Conservation (phyloP, 2,797 vertebrate genomes). For the Fundulus diaphanus region DNA sequence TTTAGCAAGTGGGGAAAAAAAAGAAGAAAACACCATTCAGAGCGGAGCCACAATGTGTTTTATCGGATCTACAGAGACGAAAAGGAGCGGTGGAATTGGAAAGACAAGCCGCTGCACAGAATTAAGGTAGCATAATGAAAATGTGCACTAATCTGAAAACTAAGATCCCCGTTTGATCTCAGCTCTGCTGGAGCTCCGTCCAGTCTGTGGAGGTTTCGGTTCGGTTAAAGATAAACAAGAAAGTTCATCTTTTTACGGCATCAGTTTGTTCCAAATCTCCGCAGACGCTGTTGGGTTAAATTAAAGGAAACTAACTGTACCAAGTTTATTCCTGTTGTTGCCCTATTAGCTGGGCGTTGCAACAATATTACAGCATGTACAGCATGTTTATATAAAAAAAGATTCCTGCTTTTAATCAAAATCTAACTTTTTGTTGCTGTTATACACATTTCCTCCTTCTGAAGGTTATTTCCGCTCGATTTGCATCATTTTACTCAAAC, state of each 20-base stretch:
- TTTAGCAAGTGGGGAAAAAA: constrained; percentile 34
- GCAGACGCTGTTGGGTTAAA: neutral
- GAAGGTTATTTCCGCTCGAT: neutral
- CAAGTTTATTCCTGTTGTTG: neutral
- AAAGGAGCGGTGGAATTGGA: constrained; percentile 11
- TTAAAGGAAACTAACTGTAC: neutral
- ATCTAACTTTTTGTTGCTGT: constrained; percentile 2
- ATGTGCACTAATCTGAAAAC: constrained; percentile 1
- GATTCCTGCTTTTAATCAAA: neutral
- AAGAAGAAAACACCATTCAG: constrained; percentile 47
- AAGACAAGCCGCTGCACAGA: constrained; percentile 8
- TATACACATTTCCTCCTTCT: neutral
- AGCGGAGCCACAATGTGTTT: constrained; percentile 37
- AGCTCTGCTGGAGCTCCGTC: neutral
- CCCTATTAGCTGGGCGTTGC: neutral
- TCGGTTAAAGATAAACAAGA: neutral
- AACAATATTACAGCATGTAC: neutral
- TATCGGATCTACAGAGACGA: constrained; percentile 26
- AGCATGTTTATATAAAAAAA: neutral
- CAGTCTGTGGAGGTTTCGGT: neutral
- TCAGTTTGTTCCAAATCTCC: neutral
- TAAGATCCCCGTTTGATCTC: neutral
- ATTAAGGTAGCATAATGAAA: constrained; percentile 4
- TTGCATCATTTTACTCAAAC: constrained; percentile 7
- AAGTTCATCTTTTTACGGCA: neutral